Evolutionary conservation across 2,113 vertebrate genomes (phyloP).

Genomic region (Mobula birostris): DNA sequence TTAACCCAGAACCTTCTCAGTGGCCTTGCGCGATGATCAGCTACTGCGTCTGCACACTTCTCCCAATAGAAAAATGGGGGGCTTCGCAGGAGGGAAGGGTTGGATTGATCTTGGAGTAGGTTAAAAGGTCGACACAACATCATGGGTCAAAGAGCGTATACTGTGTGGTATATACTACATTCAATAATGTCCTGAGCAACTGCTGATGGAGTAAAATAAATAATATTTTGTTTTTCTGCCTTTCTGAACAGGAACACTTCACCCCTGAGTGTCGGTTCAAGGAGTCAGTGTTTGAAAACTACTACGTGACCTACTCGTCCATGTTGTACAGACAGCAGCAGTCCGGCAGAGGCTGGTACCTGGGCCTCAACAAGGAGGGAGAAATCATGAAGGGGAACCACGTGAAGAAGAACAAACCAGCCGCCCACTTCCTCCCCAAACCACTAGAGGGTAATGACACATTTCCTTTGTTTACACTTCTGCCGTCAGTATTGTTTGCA

Average conservation of each 20-base stretch:
- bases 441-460: slow-evolving; percentile 83
- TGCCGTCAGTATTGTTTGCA: background rate
- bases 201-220: background rate
- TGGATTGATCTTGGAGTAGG: too few species aligned
- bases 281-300: slow-evolving; percentile 98
- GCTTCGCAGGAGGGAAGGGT: too few species aligned
- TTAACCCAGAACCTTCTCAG: too few species aligned
- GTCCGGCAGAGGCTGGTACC: slow-evolving; percentile 94
- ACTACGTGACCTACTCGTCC: slow-evolving; percentile 97
- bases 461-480: background rate
- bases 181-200: background rate
- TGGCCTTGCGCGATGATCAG: too few species aligned
- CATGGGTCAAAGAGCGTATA: too few species aligned
- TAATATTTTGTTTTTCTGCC: slow-evolving; percentile 20
- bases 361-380: slow-evolving; percentile 98
- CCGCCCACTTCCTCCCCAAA: slow-evolving; percentile 97
- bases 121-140: too few species aligned
- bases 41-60: too few species aligned
- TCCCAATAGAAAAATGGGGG: too few species aligned
- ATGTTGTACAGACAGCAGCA: slow-evolving; percentile 98
- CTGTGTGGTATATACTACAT: too few species aligned
- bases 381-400: slow-evolving; percentile 99
- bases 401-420: slow-evolving; percentile 97
- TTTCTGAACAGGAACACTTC: slow-evolving; percentile 82
- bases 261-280: slow-evolving; percentile 98